These are phyloP conservation scores for Neosalanx taihuensis DNA, from an alignment of 2,797 vertebrate species.

Conservation along the genomic window DNA sequence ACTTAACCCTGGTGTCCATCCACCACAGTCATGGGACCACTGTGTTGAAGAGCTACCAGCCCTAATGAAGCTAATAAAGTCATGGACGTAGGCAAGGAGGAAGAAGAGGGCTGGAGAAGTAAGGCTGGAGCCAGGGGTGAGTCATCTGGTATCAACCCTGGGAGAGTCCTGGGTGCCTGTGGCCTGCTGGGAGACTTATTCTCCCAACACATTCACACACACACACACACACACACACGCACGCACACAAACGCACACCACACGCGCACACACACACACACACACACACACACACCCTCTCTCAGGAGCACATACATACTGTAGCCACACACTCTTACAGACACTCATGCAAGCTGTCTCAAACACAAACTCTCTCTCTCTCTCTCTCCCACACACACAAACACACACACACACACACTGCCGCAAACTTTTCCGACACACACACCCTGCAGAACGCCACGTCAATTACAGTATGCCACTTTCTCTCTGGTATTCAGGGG, in stretches of 20 bases:
- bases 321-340: not conserved
- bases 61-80: not conserved
- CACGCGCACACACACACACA: constrained; percentile 9
- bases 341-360: not conserved
- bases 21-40: not conserved
- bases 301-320: not conserved
- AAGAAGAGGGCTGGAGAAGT: not conserved
- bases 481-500: constrained; percentile 23
- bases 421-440: constrained; percentile 25
- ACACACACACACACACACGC: constrained; percentile 1
- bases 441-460: constrained; percentile 31
- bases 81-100: not conserved
- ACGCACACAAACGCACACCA: too few species aligned
- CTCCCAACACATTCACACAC: constrained; percentile 1
- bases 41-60: not conserved
- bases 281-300: not conserved
- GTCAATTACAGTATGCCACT: constrained; percentile 32
- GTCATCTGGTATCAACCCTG: too few species aligned
- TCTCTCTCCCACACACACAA: too few species aligned
- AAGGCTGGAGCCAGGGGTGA: not conserved
- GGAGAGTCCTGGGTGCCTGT: too few species aligned
- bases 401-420: constrained; percentile 31
- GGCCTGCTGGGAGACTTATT: too few species aligned
- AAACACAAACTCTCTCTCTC: not conserved
- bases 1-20: not conserved